Percentiles rank a stretch among this genome's conserved stretches.
Conservation (phyloP, 2,888 invertebrate genomes). For the Fissipunctia ypsillon region DNA sequence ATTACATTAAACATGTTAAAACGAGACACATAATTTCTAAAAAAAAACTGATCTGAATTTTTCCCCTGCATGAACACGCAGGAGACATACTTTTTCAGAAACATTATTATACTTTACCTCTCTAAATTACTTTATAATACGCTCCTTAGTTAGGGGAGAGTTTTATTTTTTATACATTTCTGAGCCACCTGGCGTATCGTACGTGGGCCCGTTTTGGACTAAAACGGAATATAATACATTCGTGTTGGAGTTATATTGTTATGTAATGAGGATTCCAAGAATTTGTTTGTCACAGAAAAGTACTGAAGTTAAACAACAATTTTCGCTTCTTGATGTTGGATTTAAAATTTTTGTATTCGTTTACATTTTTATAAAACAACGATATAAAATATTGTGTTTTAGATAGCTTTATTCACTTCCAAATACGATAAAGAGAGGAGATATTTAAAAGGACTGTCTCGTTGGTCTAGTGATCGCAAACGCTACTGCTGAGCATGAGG, state of each 20-base stretch:
- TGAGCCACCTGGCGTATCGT: slow-evolving; percentile 50
- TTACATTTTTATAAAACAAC: neutral
- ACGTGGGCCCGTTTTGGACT: slow-evolving; percentile 45
- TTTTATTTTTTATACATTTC: slow-evolving; percentile 35
- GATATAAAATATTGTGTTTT: neutral
- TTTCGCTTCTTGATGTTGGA: neutral
- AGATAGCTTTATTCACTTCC: neutral
- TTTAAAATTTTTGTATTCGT: neutral
- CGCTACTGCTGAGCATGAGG: no score
- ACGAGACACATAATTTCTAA: neutral
- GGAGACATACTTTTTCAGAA: neutral
- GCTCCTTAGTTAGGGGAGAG: slow-evolving; percentile 20
- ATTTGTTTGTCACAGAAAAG: no score
- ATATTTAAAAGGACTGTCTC: no score
- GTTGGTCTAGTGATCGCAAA: no score
- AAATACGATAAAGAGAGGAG: neutral
- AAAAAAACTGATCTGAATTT: neutral
- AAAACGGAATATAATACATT: slow-evolving; percentile 36
- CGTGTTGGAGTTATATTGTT: neutral
- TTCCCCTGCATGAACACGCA: no score
- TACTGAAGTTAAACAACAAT: neutral
- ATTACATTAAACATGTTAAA: neutral
- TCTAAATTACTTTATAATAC: slow-evolving; percentile 58
- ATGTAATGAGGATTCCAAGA: neutral
- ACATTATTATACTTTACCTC: slow-evolving; percentile 13